Base-by-base conservation (phyloP, 2,888 invertebrate genomes). In the Caenorhabditis wallacei region DNA sequence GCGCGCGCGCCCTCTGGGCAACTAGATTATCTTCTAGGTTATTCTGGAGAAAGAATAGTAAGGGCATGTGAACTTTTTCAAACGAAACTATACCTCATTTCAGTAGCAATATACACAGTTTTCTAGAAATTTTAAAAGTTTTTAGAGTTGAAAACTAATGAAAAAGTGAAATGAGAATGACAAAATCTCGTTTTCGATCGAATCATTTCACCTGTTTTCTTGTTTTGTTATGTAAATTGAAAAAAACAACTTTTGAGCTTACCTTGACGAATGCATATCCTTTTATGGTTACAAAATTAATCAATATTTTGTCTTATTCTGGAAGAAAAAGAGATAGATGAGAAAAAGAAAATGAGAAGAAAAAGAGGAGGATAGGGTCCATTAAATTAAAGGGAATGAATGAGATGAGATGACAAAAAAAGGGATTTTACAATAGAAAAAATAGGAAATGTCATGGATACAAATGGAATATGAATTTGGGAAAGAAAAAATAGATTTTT, bases 211-310 rank as follows among this genome's bases (percentile, higher is more conserved):
- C 61, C 61, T 61, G 71, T 30, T 57, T 20, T 16, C 13, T 26
- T 16, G 5, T 10, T 26, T n/a, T n/a, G 4, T 53, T 10, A 22
- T 22, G 61, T 61, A 24, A 59, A 43, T 61, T 24, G 43, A 61
- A 61, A 43, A 24, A 16, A 8, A 30, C 3, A 30, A 30, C 30
- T 8, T 43, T 24, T 5, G 51, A 20, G 24, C 71, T 57, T 46
- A 79, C 79, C 79, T 79, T 40, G 79, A 64, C 13, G 79, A 79
- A 66, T 79, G 79, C 79, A 79, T 79, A 16, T 61, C 54, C 63
- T 63, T 63, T 61, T 59, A n/a, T n/a, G 57, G 48, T 8, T 64
- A 30, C 3, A 48, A 64, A n/a, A 51, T 30, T 10, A 57, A 59
- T 70, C 53, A 69, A 46, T 61, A 54, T 30, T 54, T 26, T 64